Conservation (phyloP, 1,140 invertebrate species). For the Hylaeus volcanicus region DNA sequence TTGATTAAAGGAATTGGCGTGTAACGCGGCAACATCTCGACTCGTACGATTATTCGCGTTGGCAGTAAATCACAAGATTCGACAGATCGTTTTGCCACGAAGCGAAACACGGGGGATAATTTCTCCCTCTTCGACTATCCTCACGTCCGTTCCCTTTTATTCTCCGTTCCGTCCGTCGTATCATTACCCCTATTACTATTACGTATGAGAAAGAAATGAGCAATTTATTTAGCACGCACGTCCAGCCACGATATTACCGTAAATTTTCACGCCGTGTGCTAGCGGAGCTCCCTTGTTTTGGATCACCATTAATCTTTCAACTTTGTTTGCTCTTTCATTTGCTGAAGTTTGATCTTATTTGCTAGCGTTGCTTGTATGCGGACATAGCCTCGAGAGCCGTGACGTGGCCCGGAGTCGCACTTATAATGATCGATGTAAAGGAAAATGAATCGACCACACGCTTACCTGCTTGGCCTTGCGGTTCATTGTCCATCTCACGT, state of each 20-base stretch:
- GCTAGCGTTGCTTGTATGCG: slow-evolving; percentile 66
- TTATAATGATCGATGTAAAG: slow-evolving; percentile 51
- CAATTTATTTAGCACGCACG: slow-evolving; percentile 44
- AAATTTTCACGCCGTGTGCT: slow-evolving; percentile 38
- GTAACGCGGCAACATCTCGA: too few species aligned
- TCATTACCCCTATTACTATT: slow-evolving; percentile 31
- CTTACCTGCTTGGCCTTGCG: slow-evolving; percentile 74
- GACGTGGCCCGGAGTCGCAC: slow-evolving; percentile 44
- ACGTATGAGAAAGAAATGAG: neutral
- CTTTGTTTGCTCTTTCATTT: slow-evolving; percentile 70
- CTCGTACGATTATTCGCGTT: too few species aligned
- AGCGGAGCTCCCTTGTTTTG: slow-evolving; percentile 27
- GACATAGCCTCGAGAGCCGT: slow-evolving; percentile 48
- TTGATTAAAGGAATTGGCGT: too few species aligned
- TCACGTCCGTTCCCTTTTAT: neutral
- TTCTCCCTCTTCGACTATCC: neutral
- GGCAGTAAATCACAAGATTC: slow-evolving; percentile 13
- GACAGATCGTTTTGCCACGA: neutral
- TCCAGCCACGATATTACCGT: slow-evolving; percentile 2
- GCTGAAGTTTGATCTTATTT: slow-evolving; percentile 68
- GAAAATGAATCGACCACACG: slow-evolving; percentile 71
- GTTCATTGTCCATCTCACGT: slow-evolving; percentile 64
- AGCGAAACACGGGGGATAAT: slow-evolving; percentile 15
- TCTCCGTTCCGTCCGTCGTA: neutral
- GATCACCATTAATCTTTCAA: slow-evolving; percentile 52